Base-by-base conservation (phyloP, 2,113 vertebrate genomes). In the pig (Sus scrofa) region DNA sequence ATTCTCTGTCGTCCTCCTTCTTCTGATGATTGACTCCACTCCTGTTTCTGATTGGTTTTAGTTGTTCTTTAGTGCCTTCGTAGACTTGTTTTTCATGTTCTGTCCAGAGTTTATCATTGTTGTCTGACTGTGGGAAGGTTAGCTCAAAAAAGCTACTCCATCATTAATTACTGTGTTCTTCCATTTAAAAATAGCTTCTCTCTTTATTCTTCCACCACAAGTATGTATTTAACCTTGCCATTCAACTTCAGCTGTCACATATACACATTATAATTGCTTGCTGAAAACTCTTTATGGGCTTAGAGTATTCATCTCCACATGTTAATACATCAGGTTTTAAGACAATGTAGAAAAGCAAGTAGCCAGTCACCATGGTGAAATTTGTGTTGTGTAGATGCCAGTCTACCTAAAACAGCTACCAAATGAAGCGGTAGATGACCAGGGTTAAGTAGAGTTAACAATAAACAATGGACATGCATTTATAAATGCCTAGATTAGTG, bases 291-390 rank as follows among this genome's bases (percentile, higher is more conserved):
- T 89, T 78, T 89, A n/a, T 75, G 8, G 60, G 10, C 74, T 91
- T 81, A 50, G 27, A 77, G 22, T 83, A 89, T 68, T 11, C 77
- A 93, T 68, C 15, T 86, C 70, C 11, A 63, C 56, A 24, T 81
- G 13, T 70, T 92, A 88, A 87, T 71, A 71, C 14, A 37, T 37
- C 44, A 78, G 65, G 56, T 60, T 86, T 92, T 92, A 89, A 52
- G 16, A n/a, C 79, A 56, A 63, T 89, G 13, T 73, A 37, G 63
- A 56, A 83, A 54, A 79, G 44, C 22, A 89, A n/a, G 15, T 83
- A 39, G 22, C 85, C 27, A 67, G 26, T 85, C 34, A 73, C 26
- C 56, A 37, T 85, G 56, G 44, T 73, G 44, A 73, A 63, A 73
- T 92, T 24, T 89, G n/a, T 94, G 12, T 82, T 84, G 34, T 79